Conservation (phyloP, 64 coral and sea anemone genomes). For the Pocillopora verrucosa region DNA sequence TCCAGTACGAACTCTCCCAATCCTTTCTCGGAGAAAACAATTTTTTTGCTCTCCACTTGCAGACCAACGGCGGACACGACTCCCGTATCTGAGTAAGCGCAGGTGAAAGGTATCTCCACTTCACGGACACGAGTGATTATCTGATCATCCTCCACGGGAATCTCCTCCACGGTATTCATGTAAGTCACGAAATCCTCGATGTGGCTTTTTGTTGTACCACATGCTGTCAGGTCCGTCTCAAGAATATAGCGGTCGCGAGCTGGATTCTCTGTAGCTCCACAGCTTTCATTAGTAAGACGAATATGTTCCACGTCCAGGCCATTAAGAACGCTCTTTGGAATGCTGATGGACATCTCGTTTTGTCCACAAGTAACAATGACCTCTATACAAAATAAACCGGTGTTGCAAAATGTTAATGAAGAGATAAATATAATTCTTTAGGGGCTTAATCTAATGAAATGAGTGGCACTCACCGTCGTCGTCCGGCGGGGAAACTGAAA, state of each 20-base stretch:
- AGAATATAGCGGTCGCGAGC: slow-evolving; percentile 33
- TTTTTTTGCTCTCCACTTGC: slow-evolving; percentile 30
- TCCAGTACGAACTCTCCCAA: neutral
- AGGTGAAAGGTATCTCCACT: slow-evolving; percentile 47
- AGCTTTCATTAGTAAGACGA: slow-evolving; percentile 25
- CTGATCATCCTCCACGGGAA: slow-evolving; percentile 1
- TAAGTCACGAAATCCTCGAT: slow-evolving; percentile 35
- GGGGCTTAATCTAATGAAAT: too few species aligned
- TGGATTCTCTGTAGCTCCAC: slow-evolving; percentile 34
- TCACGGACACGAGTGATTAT: slow-evolving; percentile 40
- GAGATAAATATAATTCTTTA: too few species aligned
- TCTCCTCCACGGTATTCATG: slow-evolving; percentile 40
- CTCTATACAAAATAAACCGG: neutral
- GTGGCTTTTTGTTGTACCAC: slow-evolving; percentile 27
- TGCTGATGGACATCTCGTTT: neutral
- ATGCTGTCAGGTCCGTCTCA: slow-evolving; percentile 35
- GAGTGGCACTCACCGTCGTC: too few species aligned
- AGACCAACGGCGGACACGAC: slow-evolving; percentile 20
- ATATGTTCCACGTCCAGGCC: slow-evolving; percentile 31
- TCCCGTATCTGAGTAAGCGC: slow-evolving; percentile 27
- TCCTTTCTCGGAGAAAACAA: neutral
- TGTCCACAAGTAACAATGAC: neutral
- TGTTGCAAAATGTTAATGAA: too few species aligned
- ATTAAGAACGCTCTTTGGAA: neutral
- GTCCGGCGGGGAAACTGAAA: too few species aligned